Conservation (phyloP, 2,888 invertebrate species). For the Vesta saturnalis region DNA sequence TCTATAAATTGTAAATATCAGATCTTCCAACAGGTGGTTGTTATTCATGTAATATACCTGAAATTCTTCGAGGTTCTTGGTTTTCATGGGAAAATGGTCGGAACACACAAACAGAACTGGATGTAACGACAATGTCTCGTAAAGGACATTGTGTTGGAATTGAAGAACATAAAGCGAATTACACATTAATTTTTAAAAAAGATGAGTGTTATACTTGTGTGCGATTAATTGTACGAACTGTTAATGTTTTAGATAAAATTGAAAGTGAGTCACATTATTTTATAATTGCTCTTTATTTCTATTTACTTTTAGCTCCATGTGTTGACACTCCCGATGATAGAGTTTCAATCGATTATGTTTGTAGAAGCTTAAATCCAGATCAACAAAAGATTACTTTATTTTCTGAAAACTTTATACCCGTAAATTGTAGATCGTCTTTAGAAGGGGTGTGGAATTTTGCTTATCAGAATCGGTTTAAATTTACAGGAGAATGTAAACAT, state of each 20-base stretch:
- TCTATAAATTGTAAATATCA: background rate
- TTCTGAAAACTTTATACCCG: slow-evolving; percentile 88
- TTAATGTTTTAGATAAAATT: slow-evolving; percentile 89
- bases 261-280: slow-evolving; percentile 71
- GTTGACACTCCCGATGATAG: slow-evolving; percentile 73
- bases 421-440: slow-evolving; percentile 90
- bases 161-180: slow-evolving; percentile 79
- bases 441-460: slow-evolving; percentile 98
- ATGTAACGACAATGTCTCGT: slow-evolving; percentile 80
- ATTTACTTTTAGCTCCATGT: slow-evolving; percentile 71
- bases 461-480: slow-evolving; percentile 81
- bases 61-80: slow-evolving; percentile 86
- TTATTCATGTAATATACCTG: slow-evolving; percentile 74
- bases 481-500: slow-evolving; percentile 91
- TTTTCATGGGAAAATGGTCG: slow-evolving; percentile 90
- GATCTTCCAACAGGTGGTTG: slow-evolving; percentile 5
- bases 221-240: slow-evolving; percentile 83
- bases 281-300: background rate
- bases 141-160: slow-evolving; percentile 79
- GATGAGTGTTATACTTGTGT: slow-evolving; percentile 85
- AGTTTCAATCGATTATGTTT: slow-evolving; percentile 81
- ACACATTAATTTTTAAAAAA: slow-evolving; percentile 82
- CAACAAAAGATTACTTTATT: slow-evolving; percentile 87
- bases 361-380: slow-evolving; percentile 76
- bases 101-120: slow-evolving; percentile 84